Percentiles rank a stretch among this genome's conserved stretches.
These are phyloP conservation scores for Drosophila lacicola DNA, from an alignment of 2,888 invertebrate species.

Conservation along the genomic window DNA sequence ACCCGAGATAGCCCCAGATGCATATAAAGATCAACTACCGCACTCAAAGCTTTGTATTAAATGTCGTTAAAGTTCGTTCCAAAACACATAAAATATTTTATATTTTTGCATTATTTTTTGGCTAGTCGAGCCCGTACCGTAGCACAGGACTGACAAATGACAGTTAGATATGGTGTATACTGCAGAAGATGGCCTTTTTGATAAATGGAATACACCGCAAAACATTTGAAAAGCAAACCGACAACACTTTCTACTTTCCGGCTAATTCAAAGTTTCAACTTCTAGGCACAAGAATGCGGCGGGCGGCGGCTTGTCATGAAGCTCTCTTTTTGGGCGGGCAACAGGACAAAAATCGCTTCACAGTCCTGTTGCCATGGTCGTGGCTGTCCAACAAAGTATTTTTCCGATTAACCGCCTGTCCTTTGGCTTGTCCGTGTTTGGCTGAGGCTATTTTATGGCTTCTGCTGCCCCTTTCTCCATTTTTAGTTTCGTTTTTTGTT, in stretches of 20 bases:
- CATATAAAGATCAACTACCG: neutral
- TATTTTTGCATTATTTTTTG: conserved; percentile 58
- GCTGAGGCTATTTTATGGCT: conserved; percentile 62
- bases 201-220: conserved; percentile 78
- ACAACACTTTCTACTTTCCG: conserved; percentile 81
- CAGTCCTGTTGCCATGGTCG: conserved; percentile 33
- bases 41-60: neutral
- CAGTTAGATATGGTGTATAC: conserved; percentile 56
- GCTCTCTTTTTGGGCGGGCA: neutral
- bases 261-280: conserved; percentile 80
- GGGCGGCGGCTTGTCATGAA: conserved; percentile 3
- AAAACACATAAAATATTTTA: conserved; percentile 19
- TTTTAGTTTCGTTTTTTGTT: conserved; percentile 24
- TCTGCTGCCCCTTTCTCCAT: conserved; percentile 26
- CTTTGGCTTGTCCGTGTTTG: conserved; percentile 42
- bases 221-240: conserved; percentile 80
- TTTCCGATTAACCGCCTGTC: conserved; percentile 26
- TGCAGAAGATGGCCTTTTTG: conserved; percentile 67
- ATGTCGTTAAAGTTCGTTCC: conserved; percentile 6
- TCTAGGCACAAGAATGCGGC: conserved; percentile 62
- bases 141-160: conserved; percentile 62
- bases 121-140: conserved; percentile 15
- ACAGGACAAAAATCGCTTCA: conserved; percentile 4
- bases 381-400: conserved; percentile 18
- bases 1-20: neutral